phyloP scores from a whole-genome alignment of 2,797 vertebrate species.

The Diplodus sargus region DNA sequence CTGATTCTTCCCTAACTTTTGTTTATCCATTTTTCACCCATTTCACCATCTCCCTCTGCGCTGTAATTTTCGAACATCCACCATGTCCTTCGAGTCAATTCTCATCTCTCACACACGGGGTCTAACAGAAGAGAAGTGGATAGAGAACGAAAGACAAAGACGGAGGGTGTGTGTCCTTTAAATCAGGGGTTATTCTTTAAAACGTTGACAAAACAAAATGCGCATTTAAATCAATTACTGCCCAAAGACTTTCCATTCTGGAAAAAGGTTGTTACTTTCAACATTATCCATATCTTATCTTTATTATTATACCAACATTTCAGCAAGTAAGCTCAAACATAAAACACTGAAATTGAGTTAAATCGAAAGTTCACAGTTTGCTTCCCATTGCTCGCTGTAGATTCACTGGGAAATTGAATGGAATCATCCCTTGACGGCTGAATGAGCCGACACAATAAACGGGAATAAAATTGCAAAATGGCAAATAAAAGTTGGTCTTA shows the following conservation, averaged over 20 bases:
- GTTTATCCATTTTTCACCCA: neutral
- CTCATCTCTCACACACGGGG: conserved; percentile 4
- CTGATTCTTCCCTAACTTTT: neutral
- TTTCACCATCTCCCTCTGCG: neutral
- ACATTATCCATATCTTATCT: neutral
- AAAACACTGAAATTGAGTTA: neutral
- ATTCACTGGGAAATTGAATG: conserved; percentile 1
- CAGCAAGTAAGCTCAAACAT: neutral
- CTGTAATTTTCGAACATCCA: neutral
- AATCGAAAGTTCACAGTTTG: neutral
- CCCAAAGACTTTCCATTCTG: neutral
- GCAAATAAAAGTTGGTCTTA: conserved; percentile 8
- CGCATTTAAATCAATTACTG: neutral
- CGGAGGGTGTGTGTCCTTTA: neutral
- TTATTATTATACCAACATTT: neutral
- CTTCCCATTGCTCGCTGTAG: neutral
- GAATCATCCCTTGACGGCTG: neutral
- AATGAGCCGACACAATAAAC: neutral
- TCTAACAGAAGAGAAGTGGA: neutral
- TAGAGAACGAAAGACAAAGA: neutral
- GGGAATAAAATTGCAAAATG: conserved; percentile 19
- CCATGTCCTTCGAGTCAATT: conserved; percentile 24
- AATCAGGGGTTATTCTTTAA: neutral
- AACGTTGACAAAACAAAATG: neutral
- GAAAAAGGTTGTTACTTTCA: neutral